These are phyloP conservation scores for Echeneis naucrates DNA, from an alignment of 2,797 vertebrate species.

Conservation along the genomic window DNA sequence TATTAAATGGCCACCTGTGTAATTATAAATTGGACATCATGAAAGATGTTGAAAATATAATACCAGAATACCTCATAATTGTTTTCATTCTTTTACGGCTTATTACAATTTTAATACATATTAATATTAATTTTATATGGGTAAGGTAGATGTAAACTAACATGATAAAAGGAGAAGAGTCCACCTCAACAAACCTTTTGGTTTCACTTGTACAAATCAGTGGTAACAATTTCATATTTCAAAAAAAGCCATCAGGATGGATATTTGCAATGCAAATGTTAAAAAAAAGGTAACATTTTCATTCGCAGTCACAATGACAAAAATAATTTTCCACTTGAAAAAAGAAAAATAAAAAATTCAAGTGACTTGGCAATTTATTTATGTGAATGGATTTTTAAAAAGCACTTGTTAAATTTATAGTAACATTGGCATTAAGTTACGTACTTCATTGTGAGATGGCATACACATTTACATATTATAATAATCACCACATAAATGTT, in stretches of 20 bases:
- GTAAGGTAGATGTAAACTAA: conserved; percentile 36
- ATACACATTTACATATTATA: conserved; percentile 38
- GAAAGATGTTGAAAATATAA: conserved; percentile 53
- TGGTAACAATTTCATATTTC: conserved; percentile 9
- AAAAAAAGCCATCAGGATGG: no score
- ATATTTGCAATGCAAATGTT: not conserved
- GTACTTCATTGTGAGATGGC: conserved; percentile 24
- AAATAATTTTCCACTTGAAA: not conserved
- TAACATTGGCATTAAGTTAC: not conserved
- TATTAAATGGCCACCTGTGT: conserved; percentile 61
- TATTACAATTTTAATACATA: conserved; percentile 38
- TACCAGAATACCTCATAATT: conserved; percentile 76
- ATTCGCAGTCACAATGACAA: not conserved
- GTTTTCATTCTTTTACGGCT: conserved; percentile 47
- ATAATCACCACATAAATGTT: conserved; percentile 49
- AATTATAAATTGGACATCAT: conserved; percentile 59
- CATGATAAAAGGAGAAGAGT: conserved; percentile 36
- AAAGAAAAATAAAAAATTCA: conserved; percentile 5
- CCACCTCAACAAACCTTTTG: not conserved
- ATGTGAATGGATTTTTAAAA: conserved; percentile 10
- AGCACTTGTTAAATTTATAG: conserved; percentile 5
- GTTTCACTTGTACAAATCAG: conserved; percentile 16
- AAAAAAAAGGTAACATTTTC: conserved; percentile 12
- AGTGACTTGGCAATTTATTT: conserved; percentile 2
- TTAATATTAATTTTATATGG: conserved; percentile 37